A percentile compares a stretch with the other conserved stretches of the same genome.
These are phyloP conservation scores for Carposina sasakii DNA, from an alignment of 1,140 invertebrate species.

Conservation along the genomic window DNA sequence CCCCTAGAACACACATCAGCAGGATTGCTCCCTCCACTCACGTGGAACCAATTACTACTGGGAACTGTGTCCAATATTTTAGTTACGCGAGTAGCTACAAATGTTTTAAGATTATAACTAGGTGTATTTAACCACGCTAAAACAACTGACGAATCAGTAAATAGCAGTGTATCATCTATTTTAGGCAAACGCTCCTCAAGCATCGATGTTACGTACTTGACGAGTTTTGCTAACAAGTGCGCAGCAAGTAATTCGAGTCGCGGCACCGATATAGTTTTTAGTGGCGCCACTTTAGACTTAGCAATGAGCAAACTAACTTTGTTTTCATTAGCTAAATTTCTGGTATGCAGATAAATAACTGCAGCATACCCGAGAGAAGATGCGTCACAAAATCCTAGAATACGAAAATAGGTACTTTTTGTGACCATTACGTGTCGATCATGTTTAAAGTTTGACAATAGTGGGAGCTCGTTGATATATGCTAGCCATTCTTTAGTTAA, in stretches of 20 bases:
- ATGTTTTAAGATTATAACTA: conserved; percentile 33
- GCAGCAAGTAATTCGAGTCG: conserved; percentile 3
- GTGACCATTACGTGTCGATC: neutral
- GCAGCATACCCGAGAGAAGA: neutral
- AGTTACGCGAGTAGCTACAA: conserved; percentile 43
- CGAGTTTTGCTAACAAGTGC: conserved; percentile 1
- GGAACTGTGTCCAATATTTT: conserved; percentile 32
- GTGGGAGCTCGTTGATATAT: too few relatives aligned
- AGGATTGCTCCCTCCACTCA: conserved; percentile 21
- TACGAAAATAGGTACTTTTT: neutral
- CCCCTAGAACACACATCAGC: conserved; percentile 26
- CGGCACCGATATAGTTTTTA: conserved; percentile 1
- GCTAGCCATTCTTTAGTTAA: too few relatives aligned
- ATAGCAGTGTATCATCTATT: neutral
- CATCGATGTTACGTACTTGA: neutral
- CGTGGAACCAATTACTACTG: conserved; percentile 13
- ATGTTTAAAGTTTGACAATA: neutral
- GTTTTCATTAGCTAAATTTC: neutral
- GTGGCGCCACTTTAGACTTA: conserved; percentile 9
- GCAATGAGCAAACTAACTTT: conserved; percentile 1
- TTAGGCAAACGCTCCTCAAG: neutral
- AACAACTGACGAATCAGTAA: conserved; percentile 45
- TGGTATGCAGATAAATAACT: neutral
- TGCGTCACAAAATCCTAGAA: conserved; percentile 16
- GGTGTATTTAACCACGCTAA: conserved; percentile 40